phyloP scores from a whole-genome alignment of 1,140 invertebrate genomes.

The Battus philenor region DNA sequence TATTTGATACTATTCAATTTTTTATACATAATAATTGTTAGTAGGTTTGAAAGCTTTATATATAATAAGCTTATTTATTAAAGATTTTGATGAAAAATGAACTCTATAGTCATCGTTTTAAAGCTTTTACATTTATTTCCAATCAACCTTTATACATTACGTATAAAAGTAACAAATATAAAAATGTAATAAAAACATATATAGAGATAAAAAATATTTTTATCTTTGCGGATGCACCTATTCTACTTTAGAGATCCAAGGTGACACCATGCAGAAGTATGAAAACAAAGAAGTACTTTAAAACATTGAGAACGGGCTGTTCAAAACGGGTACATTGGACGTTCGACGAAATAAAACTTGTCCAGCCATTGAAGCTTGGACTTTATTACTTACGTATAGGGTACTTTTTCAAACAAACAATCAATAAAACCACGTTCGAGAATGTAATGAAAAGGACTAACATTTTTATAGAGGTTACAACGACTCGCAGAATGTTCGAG shows the following conservation, averaged over 20 bases:
- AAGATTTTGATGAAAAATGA: no score
- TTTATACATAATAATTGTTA: no score
- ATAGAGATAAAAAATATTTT: no score
- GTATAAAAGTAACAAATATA: no score
- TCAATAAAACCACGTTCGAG: conserved; percentile 36
- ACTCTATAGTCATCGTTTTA: no score
- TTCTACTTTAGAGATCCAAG: conserved; percentile 4
- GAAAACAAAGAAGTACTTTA: conserved; percentile 45
- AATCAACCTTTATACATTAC: no score
- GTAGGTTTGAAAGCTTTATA: no score
- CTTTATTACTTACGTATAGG: conserved; percentile 20
- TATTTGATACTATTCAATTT: no score
- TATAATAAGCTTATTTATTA: no score
- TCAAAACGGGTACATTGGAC: conserved; percentile 55
- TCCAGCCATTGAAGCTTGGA: conserved; percentile 23
- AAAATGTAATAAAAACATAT: no score
- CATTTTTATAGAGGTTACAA: conserved; percentile 74
- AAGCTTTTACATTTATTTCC: no score
- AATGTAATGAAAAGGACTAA: conserved; percentile 72
- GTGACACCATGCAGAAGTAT: not conserved
- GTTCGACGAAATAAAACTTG: conserved; percentile 46
- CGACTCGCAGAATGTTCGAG: conserved; percentile 56
- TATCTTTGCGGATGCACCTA: no score
- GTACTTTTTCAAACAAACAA: conserved; percentile 28
- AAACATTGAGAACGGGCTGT: conserved; percentile 46